Evolutionary conservation across 53 echinoderm and acorn worm genomes (phyloP).

Genomic region (Mesocentrotus franciscanus): DNA sequence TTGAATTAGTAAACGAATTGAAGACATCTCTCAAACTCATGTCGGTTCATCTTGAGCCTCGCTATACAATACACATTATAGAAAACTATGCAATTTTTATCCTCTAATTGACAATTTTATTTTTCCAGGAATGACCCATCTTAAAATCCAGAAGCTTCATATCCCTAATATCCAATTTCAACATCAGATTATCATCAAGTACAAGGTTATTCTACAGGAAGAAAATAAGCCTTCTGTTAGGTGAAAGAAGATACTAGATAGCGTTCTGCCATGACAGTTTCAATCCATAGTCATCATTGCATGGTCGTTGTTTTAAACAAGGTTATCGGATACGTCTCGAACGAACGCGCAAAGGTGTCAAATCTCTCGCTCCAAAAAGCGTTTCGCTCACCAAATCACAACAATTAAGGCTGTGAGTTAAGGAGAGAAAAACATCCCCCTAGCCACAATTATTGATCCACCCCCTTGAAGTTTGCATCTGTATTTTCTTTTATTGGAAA

Average conservation of each 20-base stretch:
- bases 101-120: neutral
- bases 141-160: neutral
- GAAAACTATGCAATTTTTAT: neutral
- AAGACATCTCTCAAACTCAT: neutral
- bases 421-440: neutral
- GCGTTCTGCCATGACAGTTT: neutral
- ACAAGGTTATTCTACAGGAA: neutral
- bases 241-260: neutral
- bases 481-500: neutral
- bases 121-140: neutral
- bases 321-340: neutral
- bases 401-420: neutral
- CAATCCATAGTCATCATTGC: neutral
- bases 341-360: neutral
- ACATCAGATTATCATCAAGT: neutral
- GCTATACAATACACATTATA: neutral
- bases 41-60: neutral
- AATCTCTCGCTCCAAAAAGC: slow-evolving; percentile 2
- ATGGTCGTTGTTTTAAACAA: neutral
- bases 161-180: neutral
- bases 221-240: neutral
- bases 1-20: no score
- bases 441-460: neutral
- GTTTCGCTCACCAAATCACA: slow-evolving; percentile 32
- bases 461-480: neutral